Percentiles rank a stretch among this genome's conserved stretches.
phyloP scores from a whole-genome alignment of 2,888 invertebrate species.

The Silvanus unidentatus region DNA sequence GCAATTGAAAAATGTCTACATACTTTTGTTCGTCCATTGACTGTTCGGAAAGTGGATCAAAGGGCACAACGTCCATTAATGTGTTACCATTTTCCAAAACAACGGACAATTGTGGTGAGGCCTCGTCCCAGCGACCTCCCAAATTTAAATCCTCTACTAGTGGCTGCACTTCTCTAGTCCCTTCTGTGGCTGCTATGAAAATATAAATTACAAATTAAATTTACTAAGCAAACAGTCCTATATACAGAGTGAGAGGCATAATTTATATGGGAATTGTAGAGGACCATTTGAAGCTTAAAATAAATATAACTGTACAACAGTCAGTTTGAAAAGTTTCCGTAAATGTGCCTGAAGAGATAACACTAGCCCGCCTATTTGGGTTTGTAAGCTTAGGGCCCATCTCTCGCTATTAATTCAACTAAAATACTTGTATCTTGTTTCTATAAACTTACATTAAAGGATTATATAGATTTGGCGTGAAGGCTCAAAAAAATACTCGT shows the following conservation, averaged over 20 bases:
- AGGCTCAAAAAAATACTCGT: too few species aligned
- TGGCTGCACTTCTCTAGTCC: slow-evolving; percentile 3
- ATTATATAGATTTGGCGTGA: too few species aligned
- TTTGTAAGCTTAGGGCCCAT: too few species aligned
- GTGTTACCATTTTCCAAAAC: slow-evolving; percentile 48
- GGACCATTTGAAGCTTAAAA: slow-evolving; percentile 16
- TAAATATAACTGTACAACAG: slow-evolving; percentile 12
- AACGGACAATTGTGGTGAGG: slow-evolving; percentile 45
- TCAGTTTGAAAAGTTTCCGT: slow-evolving; percentile 1
- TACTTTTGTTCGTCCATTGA: slow-evolving; percentile 87
- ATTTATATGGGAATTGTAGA: slow-evolving; percentile 15
- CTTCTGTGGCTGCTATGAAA: slow-evolving; percentile 14
- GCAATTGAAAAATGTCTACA: slow-evolving; percentile 11
- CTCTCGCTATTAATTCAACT: too few species aligned
- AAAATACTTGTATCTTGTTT: too few species aligned
- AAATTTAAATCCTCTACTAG: slow-evolving; percentile 21
- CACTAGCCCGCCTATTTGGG: too few species aligned
- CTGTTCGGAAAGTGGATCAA: slow-evolving; percentile 79
- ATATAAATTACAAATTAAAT: slow-evolving; percentile 23
- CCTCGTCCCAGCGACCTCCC: slow-evolving; percentile 61
- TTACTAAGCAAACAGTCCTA: slow-evolving; percentile 14
- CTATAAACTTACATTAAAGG: too few species aligned
- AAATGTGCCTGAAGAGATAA: slow-evolving; percentile 2
- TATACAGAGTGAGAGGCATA: slow-evolving; percentile 9
- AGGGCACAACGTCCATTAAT: slow-evolving; percentile 66